Evolutionary conservation across 1,140 invertebrate genomes (phyloP).

Genomic region (Aphis craccivora): DNA sequence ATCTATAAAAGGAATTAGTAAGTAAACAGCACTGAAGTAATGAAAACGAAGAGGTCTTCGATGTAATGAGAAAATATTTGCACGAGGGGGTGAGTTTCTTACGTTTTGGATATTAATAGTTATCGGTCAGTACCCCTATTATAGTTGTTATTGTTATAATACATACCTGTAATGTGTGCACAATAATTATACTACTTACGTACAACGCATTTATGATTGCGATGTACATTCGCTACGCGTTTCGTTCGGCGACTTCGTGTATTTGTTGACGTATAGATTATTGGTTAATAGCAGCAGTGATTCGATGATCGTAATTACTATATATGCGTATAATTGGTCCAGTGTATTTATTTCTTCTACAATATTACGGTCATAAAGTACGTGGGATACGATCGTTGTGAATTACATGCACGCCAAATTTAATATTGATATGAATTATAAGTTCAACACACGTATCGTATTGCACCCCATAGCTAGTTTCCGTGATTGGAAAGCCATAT

Average conservation of each 20-base stretch:
- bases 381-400: neutral
- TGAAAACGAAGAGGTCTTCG: neutral
- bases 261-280: neutral
- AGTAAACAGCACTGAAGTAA: neutral
- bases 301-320: neutral
- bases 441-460: slow-evolving; percentile 6
- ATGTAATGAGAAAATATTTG: neutral
- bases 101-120: neutral
- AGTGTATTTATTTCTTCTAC: neutral
- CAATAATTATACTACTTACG: too few species aligned
- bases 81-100: neutral
- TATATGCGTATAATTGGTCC: neutral
- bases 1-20: neutral
- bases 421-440: neutral
- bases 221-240: neutral
- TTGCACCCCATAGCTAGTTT: neutral
- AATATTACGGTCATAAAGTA: neutral
- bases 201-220: too few species aligned
- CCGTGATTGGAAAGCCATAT: neutral
- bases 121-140: neutral
- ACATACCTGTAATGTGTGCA: neutral
- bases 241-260: too few species aligned
- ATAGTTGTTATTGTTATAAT: neutral
- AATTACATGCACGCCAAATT: neutral
- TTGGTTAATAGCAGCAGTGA: neutral